Evolutionary conservation across 2,888 invertebrate genomes (phyloP), one percentile per base, ranked within the genome.

Genomic region (Monopis laevigella): DNA sequence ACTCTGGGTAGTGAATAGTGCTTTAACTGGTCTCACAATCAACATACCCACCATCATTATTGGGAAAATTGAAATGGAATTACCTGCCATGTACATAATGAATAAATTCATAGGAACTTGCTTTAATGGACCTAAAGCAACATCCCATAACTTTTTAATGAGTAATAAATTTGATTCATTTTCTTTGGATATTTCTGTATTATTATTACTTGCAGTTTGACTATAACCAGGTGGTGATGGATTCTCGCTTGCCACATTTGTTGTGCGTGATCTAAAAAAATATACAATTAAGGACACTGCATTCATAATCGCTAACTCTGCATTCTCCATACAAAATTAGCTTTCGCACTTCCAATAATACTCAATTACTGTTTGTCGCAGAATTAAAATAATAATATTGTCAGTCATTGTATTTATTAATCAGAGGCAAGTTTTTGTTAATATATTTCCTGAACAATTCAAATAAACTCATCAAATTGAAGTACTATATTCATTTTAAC

Each of bases 1-100:
- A 48, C 89, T 88, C 59, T 90, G 90, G 26, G 96, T 91, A 1
- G 94, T 84, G 65, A 98, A 93, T 43, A 99, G 83, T 2, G 98
- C 97, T 75, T 98, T 98, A 17, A 98, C 87, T 2, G 98, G 98
- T 46, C 98, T 84, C 56, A 98, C 91, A 54, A 98, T 90, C 77
- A 99, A 85, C 99, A 99, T 99, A 30, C 97, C 98, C 6, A 99
- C 97, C 99, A 99, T 99, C 99, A 99, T 99, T 36, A 99, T 99
- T 0, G 99, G 99, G 58, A 99, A 98, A 55, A 99, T 98, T 1
- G 98, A 98, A 56, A 99, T 98, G 0, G 98, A 96, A 68, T 96
- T 98, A 12, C 98, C 98, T 41, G 98, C 96, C 99, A 99, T 99
- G 73, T 98, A 99, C 96, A 99, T 98, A 45, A 99, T 96, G 66